Percentiles rank a stretch among this genome's conserved stretches.
Conservation (phyloP, 2,113 vertebrate species). For the Elephantulus edwardii region DNA sequence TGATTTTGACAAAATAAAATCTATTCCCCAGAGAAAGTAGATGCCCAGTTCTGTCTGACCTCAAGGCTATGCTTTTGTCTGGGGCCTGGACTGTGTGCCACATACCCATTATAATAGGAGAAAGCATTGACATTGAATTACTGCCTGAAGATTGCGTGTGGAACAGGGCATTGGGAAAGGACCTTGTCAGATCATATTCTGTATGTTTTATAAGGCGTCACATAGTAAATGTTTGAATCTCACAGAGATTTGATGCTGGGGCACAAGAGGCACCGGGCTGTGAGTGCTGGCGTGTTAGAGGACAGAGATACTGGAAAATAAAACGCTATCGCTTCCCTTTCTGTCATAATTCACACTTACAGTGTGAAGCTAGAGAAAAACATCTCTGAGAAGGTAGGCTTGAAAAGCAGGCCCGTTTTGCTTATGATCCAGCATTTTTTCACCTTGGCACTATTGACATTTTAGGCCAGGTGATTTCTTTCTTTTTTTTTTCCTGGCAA, state of each 20-base stretch:
- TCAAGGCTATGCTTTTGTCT: slow-evolving; percentile 45
- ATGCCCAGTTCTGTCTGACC: background rate
- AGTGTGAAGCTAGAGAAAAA: background rate
- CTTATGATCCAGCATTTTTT: background rate
- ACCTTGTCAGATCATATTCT: slow-evolving; percentile 60
- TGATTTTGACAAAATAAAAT: slow-evolving; percentile 63
- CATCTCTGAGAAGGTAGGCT: background rate
- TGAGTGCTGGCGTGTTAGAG: slow-evolving; percentile 2
- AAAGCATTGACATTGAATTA: slow-evolving; percentile 61
- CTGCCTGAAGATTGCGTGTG: slow-evolving; percentile 60
- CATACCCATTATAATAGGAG: slow-evolving; percentile 51
- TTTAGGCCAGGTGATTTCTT: background rate
- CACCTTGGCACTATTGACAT: background rate
- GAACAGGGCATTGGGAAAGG: slow-evolving; percentile 54
- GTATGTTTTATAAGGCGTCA: slow-evolving; percentile 67
- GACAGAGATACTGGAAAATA: slow-evolving; percentile 22
- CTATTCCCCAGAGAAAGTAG: slow-evolving; percentile 33
- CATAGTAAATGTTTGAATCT: slow-evolving; percentile 64
- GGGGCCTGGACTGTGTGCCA: background rate
- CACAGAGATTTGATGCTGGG: slow-evolving; percentile 35
- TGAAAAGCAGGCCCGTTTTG: background rate
- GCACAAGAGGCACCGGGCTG: slow-evolving; percentile 40
- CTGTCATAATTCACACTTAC: slow-evolving; percentile 13
- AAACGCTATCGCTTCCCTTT: background rate
- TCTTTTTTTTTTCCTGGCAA: background rate